Base-by-base conservation (phyloP, 2,888 invertebrate genomes). In the Lasius fuliginosus region DNA sequence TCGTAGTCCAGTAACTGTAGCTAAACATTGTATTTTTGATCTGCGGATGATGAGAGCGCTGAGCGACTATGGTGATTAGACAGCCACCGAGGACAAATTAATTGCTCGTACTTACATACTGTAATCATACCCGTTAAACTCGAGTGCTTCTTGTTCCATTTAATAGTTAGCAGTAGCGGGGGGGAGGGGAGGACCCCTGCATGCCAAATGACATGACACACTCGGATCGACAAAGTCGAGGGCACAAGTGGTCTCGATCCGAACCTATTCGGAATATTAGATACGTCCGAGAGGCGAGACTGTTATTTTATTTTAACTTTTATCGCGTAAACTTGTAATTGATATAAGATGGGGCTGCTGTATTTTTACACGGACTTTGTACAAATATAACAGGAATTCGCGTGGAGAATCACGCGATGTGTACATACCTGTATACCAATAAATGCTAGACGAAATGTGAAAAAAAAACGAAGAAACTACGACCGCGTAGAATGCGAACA, bases 351-450 rank as follows among this genome's bases (percentile, higher is more conserved):
- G 91, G 92, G 91, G 92, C 92, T 93, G 92, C 92, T 94, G 94
- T 94, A 94, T 94, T 94, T 94, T 94, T 94, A 94, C 94, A 94
- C 93, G 93, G 92, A 94, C 92, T 93, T 94, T 94, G 94, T 94
- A 94, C 93, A 93, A 93, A 93, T 91, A 79, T 77, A 92, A 92
- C 86, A 89, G 90, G 88, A 88, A 75, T 86, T 42, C 86, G 88
- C 90, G 88, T n/a, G 30, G 27, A 11, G 40, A 40, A 18, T 89
- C 88, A 88, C 88, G 87, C 86, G 88, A 83, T 90, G 86, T 92
- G 89, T 91, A 92, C 90, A 92, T 90, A 92, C 73, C 89, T 89
- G 88, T 88, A 90, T 90, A 92, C 87, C 88, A 91, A 92, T 92
- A 91, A 92, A 90, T 87, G 68, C 79, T 82, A 86, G 84, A 87